Evolutionary conservation across 2,113 vertebrate genomes (phyloP).

Genomic region (Mobula hypostoma): DNA sequence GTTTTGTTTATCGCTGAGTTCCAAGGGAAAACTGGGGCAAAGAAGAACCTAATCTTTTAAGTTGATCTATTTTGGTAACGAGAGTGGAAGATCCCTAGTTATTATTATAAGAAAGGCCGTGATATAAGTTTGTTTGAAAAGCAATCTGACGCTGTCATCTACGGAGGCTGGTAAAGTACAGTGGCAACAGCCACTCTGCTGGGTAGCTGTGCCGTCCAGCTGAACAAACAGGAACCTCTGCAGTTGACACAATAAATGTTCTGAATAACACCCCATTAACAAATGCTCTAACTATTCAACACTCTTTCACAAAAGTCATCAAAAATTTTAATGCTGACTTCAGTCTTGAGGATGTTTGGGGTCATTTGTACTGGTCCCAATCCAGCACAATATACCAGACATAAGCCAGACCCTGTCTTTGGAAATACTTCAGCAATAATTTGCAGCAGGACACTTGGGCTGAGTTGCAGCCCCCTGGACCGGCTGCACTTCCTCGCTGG

Average conservation of each 20-base stretch:
- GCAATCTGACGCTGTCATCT: background rate
- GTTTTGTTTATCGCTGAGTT: background rate
- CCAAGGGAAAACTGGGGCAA: background rate
- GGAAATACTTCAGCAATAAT: background rate
- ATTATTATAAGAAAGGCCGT: background rate
- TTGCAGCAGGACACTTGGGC: background rate
- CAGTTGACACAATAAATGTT: conserved; percentile 2
- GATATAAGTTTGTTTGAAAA: background rate
- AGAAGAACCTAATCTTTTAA: background rate
- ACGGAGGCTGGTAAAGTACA: background rate
- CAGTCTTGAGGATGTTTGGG: background rate
- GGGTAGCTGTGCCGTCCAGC: background rate
- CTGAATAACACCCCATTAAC: background rate
- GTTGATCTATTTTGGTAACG: background rate
- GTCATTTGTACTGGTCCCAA: background rate
- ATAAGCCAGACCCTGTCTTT: background rate
- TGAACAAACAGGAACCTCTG: conserved; percentile 28
- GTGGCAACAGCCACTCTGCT: background rate
- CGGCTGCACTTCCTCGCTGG: background rate
- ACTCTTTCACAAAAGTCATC: background rate
- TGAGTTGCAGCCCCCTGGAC: background rate
- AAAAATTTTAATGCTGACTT: background rate
- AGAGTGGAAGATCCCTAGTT: background rate
- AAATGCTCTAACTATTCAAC: background rate
- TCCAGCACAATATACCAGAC: background rate